A percentile compares a stretch with the other conserved stretches of the same genome.
Evolutionary conservation across 2,113 vertebrate genomes (phyloP).

Genomic region (Xiphophorus couchianus): DNA sequence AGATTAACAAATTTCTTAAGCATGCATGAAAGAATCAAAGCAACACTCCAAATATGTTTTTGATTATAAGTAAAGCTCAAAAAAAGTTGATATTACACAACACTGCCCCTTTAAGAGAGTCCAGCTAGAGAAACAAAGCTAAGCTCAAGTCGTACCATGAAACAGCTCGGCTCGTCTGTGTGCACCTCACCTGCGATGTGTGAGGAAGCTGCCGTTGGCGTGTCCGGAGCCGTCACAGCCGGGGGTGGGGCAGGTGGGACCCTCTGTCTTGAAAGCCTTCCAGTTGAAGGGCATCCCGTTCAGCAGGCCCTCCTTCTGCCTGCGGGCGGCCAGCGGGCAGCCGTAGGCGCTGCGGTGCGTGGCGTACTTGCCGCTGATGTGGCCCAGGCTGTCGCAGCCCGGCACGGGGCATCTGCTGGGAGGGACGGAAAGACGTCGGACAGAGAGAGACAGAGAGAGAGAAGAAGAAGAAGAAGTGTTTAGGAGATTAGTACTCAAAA

Average conservation of each 20-base stretch:
- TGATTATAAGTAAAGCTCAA: too few relatives aligned
- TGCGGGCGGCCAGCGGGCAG: slow-evolving; percentile 91
- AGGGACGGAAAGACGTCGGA: slow-evolving; percentile 9
- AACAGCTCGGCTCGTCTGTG: too few relatives aligned
- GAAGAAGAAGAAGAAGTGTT: slow-evolving; percentile 9
- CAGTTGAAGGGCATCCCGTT: slow-evolving; percentile 93
- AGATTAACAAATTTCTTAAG: too few relatives aligned
- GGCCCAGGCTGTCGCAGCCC: slow-evolving; percentile 95
- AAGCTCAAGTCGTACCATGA: too few relatives aligned
- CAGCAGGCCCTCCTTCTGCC: slow-evolving; percentile 94
- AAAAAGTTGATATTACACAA: too few relatives aligned
- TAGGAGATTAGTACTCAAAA: neutral
- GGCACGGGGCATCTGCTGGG: slow-evolving; percentile 91
- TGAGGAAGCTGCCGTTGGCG: slow-evolving; percentile 97
- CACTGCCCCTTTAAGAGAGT: too few relatives aligned
- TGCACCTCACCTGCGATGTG: slow-evolving; percentile 89
- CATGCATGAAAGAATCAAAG: too few relatives aligned
- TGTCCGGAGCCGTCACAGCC: slow-evolving; percentile 97
- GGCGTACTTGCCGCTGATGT: slow-evolving; percentile 97
- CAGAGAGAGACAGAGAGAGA: neutral
- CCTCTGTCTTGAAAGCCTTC: slow-evolving; percentile 96
- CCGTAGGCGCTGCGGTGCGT: slow-evolving; percentile 97
- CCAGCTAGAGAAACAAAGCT: too few relatives aligned
- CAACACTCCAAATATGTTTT: too few relatives aligned
- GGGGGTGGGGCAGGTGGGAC: slow-evolving; percentile 92